phyloP scores from a whole-genome alignment of 1,140 invertebrate species.

The Drosophila prosaltans region DNA sequence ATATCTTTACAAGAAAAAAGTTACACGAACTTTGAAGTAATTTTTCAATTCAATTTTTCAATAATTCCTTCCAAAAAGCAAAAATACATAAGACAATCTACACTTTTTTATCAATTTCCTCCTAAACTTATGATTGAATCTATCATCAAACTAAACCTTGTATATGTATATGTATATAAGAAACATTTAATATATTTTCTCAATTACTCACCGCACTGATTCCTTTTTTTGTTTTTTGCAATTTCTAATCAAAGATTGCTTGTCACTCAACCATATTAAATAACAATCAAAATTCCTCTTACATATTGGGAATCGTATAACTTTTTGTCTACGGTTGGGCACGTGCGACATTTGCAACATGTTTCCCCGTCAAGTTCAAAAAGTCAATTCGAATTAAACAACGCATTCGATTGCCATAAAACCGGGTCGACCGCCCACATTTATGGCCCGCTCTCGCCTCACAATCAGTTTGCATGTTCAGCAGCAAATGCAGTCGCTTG shows the following conservation, averaged over 20 bases:
- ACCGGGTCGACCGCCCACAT: conserved; percentile 45
- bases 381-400: conserved; percentile 79
- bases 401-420: conserved; percentile 76
- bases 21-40: too few species aligned
- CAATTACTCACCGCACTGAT: not conserved
- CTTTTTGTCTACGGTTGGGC: conserved; percentile 22
- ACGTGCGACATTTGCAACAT: conserved; percentile 51
- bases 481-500: conserved; percentile 35
- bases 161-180: too few species aligned
- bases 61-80: too few species aligned
- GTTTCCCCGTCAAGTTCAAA: conserved; percentile 69
- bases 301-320: not conserved
- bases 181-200: not conserved
- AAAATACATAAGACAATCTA: too few species aligned
- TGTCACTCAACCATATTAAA: conserved; percentile 16
- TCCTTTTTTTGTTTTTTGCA: not conserved
- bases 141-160: too few species aligned
- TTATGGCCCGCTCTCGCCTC: conserved; percentile 48
- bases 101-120: too few species aligned
- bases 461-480: conserved; percentile 34
- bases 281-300: conserved; percentile 4
- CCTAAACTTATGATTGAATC: too few species aligned
- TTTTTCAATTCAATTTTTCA: too few species aligned
- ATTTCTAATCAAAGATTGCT: conserved; percentile 3
- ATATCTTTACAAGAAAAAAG: too few species aligned